Base-by-base conservation (phyloP, 2,888 invertebrate genomes). In the Maniola hyperantus region DNA sequence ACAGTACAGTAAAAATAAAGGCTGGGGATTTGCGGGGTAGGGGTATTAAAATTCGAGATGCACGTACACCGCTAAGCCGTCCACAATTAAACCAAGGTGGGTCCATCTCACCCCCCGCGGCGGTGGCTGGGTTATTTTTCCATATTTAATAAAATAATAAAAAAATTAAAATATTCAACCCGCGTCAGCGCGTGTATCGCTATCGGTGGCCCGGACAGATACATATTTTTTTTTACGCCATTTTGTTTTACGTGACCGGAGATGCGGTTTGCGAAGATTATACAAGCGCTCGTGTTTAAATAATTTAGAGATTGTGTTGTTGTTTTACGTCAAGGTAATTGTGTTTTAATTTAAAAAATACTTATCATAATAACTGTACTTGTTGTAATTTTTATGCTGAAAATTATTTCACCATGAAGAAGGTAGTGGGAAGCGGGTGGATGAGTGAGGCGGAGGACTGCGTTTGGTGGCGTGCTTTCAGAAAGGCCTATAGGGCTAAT, bases 161-260 rank as follows among this genome's bases (percentile, higher is more conserved):
- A 88, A 86, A 83, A 85, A 86, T 83, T 87, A 87, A 91, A 85
- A 83, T 90, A 91, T 91, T 91, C 91, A 74, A 70, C 73, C 81
- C 83, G 84, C 91, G 89, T 90, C 73, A 83, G 76, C 75, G 72
- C 83, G 84, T 83, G 88, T 90, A 91, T 91, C 89, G 88, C 88
- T 85, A 91, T 91, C 88, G 85, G 88, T 90, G 91, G 80, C 78
- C 82, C 76, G 80, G 84, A 80, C 89, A 88, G 89, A 89, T 87
- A 82, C 81, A 51, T 79, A 77, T 48, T 48, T 57, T 84, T n/a
- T 81, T 77, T 78, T 79, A 54, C 80, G 79, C 79, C 83, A 80
- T 87, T 88, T 81, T 80, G 81, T 75, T 80, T 77, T 87, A 91
- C 90, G 91, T 90, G 91, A 91, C 89, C 86, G 77, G 79, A 80